phyloP scores from a whole-genome alignment of 2,888 invertebrate genomes.

The Schizotus pectinicornis region DNA sequence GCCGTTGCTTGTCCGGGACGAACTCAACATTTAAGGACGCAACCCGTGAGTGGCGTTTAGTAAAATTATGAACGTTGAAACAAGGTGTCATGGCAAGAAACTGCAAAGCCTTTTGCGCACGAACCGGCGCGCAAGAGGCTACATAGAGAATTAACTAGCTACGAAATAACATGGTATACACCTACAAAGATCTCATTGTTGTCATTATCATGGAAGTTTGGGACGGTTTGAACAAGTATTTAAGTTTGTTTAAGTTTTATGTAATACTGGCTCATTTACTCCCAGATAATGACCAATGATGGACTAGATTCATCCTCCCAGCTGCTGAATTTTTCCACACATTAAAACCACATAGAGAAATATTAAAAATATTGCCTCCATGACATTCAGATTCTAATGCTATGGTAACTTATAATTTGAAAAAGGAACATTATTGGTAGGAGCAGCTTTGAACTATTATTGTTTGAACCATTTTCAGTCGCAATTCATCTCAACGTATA shows the following conservation, averaged over 20 bases:
- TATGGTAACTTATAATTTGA: slow-evolving; percentile 31
- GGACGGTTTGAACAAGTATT: slow-evolving; percentile 58
- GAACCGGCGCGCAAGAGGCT: slow-evolving; percentile 4
- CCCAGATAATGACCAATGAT: slow-evolving; percentile 51
- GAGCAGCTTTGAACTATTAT: slow-evolving; percentile 18
- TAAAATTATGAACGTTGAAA: slow-evolving; percentile 31
- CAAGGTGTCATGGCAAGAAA: slow-evolving; percentile 55
- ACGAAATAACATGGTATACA: slow-evolving; percentile 50
- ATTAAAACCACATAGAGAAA: slow-evolving; percentile 24
- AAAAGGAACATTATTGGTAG: slow-evolving; percentile 24
- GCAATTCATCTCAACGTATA: neutral
- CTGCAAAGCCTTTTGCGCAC: slow-evolving; percentile 28
- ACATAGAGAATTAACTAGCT: slow-evolving; percentile 37
- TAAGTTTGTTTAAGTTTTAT: slow-evolving; percentile 34
- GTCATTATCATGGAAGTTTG: slow-evolving; percentile 50
- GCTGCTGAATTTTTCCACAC: slow-evolving; percentile 35
- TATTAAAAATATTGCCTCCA: slow-evolving; percentile 5
- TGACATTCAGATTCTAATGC: slow-evolving; percentile 17
- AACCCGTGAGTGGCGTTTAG: slow-evolving; percentile 3
- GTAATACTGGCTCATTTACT: slow-evolving; percentile 56
- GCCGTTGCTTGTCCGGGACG: slow-evolving; percentile 2
- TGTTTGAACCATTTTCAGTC: neutral
- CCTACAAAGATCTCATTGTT: slow-evolving; percentile 49
- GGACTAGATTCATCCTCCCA: slow-evolving; percentile 57
- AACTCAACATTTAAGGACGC: neutral